A percentile compares a stretch with the other conserved stretches of the same genome.
Conservation (phyloP, 1,140 invertebrate genomes). For the Drosophila azteca region DNA sequence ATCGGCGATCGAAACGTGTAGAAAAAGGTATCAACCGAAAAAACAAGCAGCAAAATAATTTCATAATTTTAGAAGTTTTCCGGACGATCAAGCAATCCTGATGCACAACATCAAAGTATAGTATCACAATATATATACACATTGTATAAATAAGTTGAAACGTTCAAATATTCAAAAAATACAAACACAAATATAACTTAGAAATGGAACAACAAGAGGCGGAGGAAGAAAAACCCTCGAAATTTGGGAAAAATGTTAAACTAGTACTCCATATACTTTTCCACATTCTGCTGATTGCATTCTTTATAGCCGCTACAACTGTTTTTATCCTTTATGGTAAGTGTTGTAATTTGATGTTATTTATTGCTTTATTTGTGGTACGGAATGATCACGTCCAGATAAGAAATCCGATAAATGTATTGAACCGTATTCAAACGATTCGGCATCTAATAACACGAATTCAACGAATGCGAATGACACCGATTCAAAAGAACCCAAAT, state of each 20-base stretch:
- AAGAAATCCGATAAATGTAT: slow-evolving; percentile 4
- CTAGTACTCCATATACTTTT: slow-evolving; percentile 18
- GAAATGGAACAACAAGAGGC: not conserved
- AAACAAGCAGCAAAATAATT: no score
- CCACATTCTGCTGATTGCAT: slow-evolving; percentile 36
- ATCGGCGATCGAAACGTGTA: no score
- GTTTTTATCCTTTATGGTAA: slow-evolving; percentile 17
- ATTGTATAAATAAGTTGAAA: no score
- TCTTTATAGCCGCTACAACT: slow-evolving; percentile 27
- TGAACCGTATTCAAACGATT: not conserved
- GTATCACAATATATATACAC: no score
- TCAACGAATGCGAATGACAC: not conserved
- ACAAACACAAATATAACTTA: not conserved
- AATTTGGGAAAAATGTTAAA: not conserved
- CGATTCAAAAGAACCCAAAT: not conserved
- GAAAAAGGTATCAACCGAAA: no score
- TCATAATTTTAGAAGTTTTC: no score
- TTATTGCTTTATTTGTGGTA: no score
- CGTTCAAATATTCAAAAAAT: no score
- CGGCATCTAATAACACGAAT: not conserved
- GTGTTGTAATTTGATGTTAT: not conserved
- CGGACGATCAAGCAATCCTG: no score
- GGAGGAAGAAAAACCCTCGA: not conserved
- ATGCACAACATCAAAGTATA: no score
- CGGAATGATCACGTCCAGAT: not conserved